Conservation (phyloP, 1,140 invertebrate species). For the Charaxes varanes region DNA sequence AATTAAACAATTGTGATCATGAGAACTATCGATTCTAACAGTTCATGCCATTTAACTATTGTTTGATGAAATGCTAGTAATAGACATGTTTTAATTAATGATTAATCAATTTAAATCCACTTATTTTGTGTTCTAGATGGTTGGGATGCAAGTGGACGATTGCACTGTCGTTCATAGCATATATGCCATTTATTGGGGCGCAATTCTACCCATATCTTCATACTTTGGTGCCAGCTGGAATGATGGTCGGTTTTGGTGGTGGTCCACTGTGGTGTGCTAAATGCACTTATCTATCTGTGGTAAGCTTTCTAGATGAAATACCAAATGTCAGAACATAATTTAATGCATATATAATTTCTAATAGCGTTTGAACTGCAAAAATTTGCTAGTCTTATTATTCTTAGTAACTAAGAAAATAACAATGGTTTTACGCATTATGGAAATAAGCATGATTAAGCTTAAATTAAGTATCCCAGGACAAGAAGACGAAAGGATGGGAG, state of each 20-base stretch:
- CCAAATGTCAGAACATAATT: conserved; percentile 3
- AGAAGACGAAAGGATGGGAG: no score
- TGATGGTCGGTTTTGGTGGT: conserved; percentile 89
- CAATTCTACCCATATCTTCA: conserved; percentile 90
- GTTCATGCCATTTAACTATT: background rate
- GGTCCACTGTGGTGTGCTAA: conserved; percentile 94
- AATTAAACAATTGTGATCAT: background rate
- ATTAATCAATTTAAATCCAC: background rate
- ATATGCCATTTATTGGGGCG: conserved; percentile 90
- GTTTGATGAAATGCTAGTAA: background rate
- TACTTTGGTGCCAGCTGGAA: conserved; percentile 89
- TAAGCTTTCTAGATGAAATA: conserved; percentile 24
- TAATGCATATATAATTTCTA: no score
- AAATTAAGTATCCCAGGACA: no score
- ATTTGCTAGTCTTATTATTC: no score
- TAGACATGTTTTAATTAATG: background rate
- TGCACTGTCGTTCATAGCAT: conserved; percentile 86
- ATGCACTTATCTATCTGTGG: conserved; percentile 90
- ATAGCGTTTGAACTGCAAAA: no score
- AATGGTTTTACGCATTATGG: no score
- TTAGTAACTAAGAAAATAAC: no score
- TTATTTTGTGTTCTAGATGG: conserved; percentile 76
- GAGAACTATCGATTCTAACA: background rate
- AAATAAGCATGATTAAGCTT: no score
- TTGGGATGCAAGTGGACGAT: conserved; percentile 92